Base-by-base conservation (phyloP, 2,888 invertebrate species). In the Aphrophora alni region DNA sequence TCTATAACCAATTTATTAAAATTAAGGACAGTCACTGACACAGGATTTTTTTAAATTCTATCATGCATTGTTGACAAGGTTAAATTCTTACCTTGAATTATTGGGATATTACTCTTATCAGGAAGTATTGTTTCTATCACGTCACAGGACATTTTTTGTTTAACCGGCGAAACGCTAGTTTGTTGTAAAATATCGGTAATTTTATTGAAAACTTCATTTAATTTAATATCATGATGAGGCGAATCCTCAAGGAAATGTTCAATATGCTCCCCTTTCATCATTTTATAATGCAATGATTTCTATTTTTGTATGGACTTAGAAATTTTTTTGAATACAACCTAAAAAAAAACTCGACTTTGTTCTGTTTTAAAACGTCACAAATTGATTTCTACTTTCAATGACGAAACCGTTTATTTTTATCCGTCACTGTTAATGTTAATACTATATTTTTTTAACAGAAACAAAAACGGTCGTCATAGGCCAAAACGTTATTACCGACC, bases 221-320 rank as follows among this genome's bases (percentile, higher is more conserved):
- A 69, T 80, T 82, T 81, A 25, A 79, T 77, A 24, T 83, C 83
- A 27, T 80, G 77, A 72, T 81, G 77, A 8, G 81, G 78, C 68
- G 83, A 80, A 28, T 83, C 83, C 72, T 83, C 83, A 44, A 83
- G 74, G 76, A 82, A 83, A 74, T 83, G 83, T 77, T 82, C 82
- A 28, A 83, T 78, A 59, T 82, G 78, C 68, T 82, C 80, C n/a
- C 81, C 81, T 78, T 81, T 82, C 81, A 83, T 83, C 80, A 81
- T 83, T 70, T 75, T n/a, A 38, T 74, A 38, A 33, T n/a, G 72
- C 72, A 28, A 21, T 72, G n/a, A n/a, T n/a, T n/a, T 72, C 21
- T 72, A 72, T 44, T 44, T 14, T 4, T 44, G 3, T 44, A 10
- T 44, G 44, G 44, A 44, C 44, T 44, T 44, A 17, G 44, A 44